Evolutionary conservation across 2,888 invertebrate species (phyloP).

Genomic region (Dicroscelio sp.): DNA sequence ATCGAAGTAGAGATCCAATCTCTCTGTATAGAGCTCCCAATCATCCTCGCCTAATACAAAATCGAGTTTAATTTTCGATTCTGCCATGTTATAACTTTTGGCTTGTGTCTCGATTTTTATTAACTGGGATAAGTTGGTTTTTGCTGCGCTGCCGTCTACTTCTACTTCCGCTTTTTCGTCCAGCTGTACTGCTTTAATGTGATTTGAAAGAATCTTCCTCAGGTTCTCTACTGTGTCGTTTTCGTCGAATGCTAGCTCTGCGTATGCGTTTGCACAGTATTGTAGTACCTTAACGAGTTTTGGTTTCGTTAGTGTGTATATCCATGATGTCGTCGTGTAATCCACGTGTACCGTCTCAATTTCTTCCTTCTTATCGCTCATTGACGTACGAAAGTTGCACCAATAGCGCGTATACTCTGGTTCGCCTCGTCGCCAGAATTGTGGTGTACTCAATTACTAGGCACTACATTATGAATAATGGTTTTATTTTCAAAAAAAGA

Average conservation of each 20-base stretch:
- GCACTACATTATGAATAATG: too few relatives aligned
- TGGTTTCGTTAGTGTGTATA: not conserved
- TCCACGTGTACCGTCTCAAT: not conserved
- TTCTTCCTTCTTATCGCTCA: too few relatives aligned
- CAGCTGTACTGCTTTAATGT: not conserved
- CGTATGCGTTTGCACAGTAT: not conserved
- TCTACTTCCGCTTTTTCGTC: not conserved
- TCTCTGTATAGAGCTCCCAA: constrained; percentile 46
- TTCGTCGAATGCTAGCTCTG: not conserved
- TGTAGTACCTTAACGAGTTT: not conserved
- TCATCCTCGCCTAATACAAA: constrained; percentile 50
- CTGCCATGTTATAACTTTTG: not conserved
- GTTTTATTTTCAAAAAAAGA: too few relatives aligned
- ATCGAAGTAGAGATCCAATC: constrained; percentile 46
- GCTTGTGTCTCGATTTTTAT: not conserved
- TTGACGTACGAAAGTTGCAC: too few relatives aligned
- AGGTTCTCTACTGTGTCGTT: not conserved
- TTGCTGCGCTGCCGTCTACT: not conserved
- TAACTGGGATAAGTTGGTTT: not conserved
- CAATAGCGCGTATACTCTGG: too few relatives aligned
- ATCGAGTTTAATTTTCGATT: not conserved
- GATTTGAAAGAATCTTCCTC: not conserved
- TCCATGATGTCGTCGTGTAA: not conserved
- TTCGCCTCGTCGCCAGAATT: too few relatives aligned
- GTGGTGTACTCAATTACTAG: too few relatives aligned